Evolutionary conservation across 30 jellyfish, hydroid and myxozoan genomes (phyloP).

Genomic region (Pseudorhiza aurosa): DNA sequence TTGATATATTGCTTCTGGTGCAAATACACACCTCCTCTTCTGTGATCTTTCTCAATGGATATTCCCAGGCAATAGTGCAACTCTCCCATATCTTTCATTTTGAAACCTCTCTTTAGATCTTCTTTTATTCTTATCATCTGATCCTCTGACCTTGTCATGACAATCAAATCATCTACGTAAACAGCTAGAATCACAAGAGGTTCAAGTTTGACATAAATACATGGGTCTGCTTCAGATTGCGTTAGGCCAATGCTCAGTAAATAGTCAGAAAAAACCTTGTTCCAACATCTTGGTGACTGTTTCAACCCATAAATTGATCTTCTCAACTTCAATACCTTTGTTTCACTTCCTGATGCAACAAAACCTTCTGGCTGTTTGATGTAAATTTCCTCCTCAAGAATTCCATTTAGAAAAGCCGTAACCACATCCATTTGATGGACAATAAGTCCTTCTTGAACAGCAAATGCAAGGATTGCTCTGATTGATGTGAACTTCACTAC

Average conservation of each 20-base stretch:
- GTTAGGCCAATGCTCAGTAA: background rate
- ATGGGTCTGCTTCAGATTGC: constrained; percentile 31
- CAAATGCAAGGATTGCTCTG: constrained; percentile 50
- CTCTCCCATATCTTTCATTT: constrained; percentile 48
- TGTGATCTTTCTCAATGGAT: constrained; percentile 8
- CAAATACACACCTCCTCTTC: background rate
- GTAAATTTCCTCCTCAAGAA: constrained; percentile 44
- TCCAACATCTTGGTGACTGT: constrained; percentile 56
- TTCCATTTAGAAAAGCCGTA: constrained; percentile 40
- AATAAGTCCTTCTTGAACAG: constrained; percentile 16
- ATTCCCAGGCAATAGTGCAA: constrained; percentile 39
- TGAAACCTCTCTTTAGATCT: constrained; percentile 16
- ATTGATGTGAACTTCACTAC: constrained; percentile 31
- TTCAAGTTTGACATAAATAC: constrained; percentile 20
- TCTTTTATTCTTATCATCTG: background rate
- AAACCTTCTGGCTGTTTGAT: constrained; percentile 35
- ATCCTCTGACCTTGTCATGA: constrained; percentile 8
- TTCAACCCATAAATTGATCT: constrained; percentile 30
- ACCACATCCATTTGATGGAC: constrained; percentile 42
- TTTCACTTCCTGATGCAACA: background rate
- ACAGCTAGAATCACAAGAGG: constrained; percentile 1
- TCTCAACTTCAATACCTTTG: constrained; percentile 35
- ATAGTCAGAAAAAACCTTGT: background rate
- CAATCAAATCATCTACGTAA: background rate
- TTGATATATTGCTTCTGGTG: background rate